Evolutionary conservation across 2,888 invertebrate species (phyloP), one percentile per base, ranked within the genome.

Genomic region (Thelaira solivaga): DNA sequence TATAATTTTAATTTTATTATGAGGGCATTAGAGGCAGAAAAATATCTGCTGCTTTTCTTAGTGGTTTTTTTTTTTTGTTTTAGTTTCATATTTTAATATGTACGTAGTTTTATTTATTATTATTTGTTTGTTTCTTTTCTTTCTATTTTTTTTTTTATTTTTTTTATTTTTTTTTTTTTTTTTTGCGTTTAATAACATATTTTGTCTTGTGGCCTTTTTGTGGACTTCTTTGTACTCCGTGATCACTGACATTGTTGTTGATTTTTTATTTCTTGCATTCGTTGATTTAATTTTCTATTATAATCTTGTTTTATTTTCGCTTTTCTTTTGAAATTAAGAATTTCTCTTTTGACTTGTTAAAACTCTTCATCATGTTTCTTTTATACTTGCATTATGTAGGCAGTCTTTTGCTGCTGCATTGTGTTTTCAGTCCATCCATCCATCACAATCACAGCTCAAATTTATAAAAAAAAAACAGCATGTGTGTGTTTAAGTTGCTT

Each of bases 1-100:
- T 68, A 61, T 47, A 61, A 61, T 68, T 75, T 74, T 47, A 75
- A 75, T 75, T 75, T 75, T 39, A 74, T 74, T 65, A 74, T 39
- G 45, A 51, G 36, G 51, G 11, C 41, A 61, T 34, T 45, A 39
- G 43, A 18, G 49, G 20, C 51, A 45, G 49, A 29, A 49, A 67
- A 74, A 67, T 61, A 61, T 59, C 31, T 20, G 7, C 34, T 59
- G 39, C 36, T 29, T 29, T 55, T 51, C 18, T 51, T 55, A n/a
- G n/a, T n/a, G n/a, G n/a, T 22, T 24, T 26, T 18, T 45, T 47
- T 49, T 57, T 68, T 24, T 10, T 18, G 7, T 7, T 10, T n/a
- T n/a, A n/a, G n/a, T n/a, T n/a, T n/a, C 24, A 39, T 22, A 26
- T 26, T 49, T 68, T 49, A 2, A 59, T 16, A 16, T 67, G 41